phyloP scores from a whole-genome alignment of 2,888 invertebrate species.

The Eupithecia inturbata region DNA sequence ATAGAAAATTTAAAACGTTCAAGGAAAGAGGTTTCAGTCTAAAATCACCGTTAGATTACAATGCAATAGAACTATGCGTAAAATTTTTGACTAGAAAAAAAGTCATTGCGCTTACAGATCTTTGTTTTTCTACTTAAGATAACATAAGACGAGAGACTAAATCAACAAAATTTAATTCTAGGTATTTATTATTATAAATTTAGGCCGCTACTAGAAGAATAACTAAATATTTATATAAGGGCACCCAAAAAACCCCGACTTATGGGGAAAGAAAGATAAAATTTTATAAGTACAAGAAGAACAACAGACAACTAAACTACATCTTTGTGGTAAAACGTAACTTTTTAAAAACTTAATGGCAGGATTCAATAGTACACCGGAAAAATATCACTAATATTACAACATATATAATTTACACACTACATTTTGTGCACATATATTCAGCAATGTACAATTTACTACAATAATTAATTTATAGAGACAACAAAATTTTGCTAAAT shows the following conservation, averaged over 20 bases:
- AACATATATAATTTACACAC: slow-evolving; percentile 20
- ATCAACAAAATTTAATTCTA: slow-evolving; percentile 28
- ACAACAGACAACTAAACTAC: slow-evolving; percentile 28
- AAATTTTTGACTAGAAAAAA: slow-evolving; percentile 54
- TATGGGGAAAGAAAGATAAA: slow-evolving; percentile 14
- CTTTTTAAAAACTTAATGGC: slow-evolving; percentile 46
- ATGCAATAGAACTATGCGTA: slow-evolving; percentile 47
- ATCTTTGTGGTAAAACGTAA: slow-evolving; percentile 34
- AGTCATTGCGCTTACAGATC: slow-evolving; percentile 25
- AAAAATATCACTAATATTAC: slow-evolving; percentile 38
- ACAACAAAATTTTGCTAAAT: slow-evolving; percentile 38
- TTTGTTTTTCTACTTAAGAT: slow-evolving; percentile 8
- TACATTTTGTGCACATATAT: slow-evolving; percentile 44
- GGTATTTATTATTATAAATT: slow-evolving; percentile 5
- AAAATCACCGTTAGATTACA: slow-evolving; percentile 48
- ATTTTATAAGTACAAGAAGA: slow-evolving; percentile 14
- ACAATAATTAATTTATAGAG: slow-evolving; percentile 35
- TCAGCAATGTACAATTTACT: slow-evolving; percentile 42
- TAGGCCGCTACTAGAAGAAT: slow-evolving; percentile 31
- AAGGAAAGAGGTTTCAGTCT: slow-evolving; percentile 59
- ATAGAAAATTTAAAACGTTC: slow-evolving; percentile 56
- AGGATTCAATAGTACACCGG: slow-evolving; percentile 44
- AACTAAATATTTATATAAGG: slow-evolving; percentile 6
- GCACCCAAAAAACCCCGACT: slow-evolving; percentile 19
- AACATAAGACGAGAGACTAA: slow-evolving; percentile 21